Percentiles rank a stretch among this genome's conserved stretches.
Evolutionary conservation across 2,888 invertebrate species (phyloP).

Genomic region (Dendrolimus pini): DNA sequence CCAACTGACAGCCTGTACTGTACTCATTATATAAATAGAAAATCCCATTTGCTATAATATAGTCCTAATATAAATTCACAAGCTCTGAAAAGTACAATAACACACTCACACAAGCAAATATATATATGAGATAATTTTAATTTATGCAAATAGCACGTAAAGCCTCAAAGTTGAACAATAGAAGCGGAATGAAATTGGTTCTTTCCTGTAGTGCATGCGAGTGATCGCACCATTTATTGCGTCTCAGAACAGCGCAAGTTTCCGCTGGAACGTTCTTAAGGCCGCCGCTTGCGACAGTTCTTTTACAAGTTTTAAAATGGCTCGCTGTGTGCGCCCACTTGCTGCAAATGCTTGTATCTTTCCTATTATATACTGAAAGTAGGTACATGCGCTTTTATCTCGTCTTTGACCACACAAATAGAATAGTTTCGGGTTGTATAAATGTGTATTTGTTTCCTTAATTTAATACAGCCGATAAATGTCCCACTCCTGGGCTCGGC

Average conservation of each 20-base stretch:
- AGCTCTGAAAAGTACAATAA: not conserved
- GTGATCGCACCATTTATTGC: conserved; percentile 67
- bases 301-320: conserved; percentile 64
- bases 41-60: no score
- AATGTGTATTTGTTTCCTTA: no score
- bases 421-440: not conserved
- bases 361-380: not conserved
- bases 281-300: conserved; percentile 47
- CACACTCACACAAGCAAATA: not conserved
- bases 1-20: no score
- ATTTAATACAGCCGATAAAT: no score
- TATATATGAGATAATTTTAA: not conserved
- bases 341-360: conserved; percentile 3
- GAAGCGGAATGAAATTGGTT: conserved; percentile 41
- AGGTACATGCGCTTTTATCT: not conserved
- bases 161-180: conserved; percentile 13
- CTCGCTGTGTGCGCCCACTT: conserved; percentile 27
- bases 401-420: not conserved
- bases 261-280: conserved; percentile 44
- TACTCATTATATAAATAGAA: no score
- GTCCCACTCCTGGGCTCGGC: no score
- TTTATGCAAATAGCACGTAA: conserved; percentile 4
- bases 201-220: conserved; percentile 44
- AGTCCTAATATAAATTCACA: no score
- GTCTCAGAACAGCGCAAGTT: conserved; percentile 58